These are phyloP conservation scores for Scrobipalpa atriplicella DNA, from an alignment of 2,888 invertebrate species.

Conservation along the genomic window DNA sequence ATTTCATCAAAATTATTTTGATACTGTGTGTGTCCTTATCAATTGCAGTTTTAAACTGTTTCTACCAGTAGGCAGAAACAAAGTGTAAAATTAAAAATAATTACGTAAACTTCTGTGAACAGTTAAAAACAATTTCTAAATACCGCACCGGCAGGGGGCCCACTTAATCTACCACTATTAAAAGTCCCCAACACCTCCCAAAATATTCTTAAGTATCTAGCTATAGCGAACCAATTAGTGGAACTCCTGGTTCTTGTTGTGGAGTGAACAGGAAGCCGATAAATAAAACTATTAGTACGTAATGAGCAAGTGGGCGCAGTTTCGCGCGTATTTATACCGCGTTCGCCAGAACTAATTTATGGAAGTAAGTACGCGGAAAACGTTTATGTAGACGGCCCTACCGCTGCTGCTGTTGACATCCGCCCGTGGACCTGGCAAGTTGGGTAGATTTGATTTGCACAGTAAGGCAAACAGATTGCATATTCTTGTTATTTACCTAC, in stretches of 20 bases:
- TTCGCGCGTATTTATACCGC: constrained; percentile 78
- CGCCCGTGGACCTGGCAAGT: constrained; percentile 46
- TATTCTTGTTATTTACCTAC: too few relatives aligned
- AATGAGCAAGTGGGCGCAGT: constrained; percentile 72
- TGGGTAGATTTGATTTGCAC: not conserved
- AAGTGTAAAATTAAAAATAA: too few relatives aligned
- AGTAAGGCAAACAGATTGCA: too few relatives aligned
- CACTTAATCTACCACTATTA: too few relatives aligned
- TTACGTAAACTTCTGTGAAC: too few relatives aligned
- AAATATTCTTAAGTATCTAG: not conserved
- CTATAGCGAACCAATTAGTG: constrained; percentile 35
- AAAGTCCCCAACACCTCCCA: not conserved
- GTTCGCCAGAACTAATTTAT: constrained; percentile 81
- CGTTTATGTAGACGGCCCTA: constrained; percentile 72
- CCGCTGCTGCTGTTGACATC: constrained; percentile 70
- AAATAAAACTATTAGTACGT: constrained; percentile 78
- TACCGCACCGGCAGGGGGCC: too few relatives aligned
- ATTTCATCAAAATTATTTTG: too few relatives aligned
- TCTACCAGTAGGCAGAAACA: too few relatives aligned
- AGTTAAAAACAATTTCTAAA: too few relatives aligned
- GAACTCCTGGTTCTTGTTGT: constrained; percentile 48
- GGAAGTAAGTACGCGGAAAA: constrained; percentile 81
- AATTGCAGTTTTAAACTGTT: too few relatives aligned
- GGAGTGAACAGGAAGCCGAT: constrained; percentile 67
- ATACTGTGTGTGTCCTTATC: too few relatives aligned